Conservation (phyloP, 2,113 vertebrate species). For the Ceyx cyanopectus region DNA sequence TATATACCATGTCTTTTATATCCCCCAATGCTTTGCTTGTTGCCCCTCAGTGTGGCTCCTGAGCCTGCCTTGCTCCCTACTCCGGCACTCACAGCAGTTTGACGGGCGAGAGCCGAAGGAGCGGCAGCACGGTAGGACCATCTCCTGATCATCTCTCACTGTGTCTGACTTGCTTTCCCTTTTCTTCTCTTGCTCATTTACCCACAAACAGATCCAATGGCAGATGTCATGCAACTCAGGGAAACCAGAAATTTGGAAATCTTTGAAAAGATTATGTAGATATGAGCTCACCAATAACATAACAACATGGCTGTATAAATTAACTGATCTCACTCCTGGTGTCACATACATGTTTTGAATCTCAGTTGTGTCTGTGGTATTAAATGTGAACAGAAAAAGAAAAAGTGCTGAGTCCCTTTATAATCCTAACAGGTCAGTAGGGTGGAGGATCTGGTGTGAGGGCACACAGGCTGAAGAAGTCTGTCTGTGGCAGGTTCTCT, state of each 20-base stretch:
- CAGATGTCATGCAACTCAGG: slow-evolving; percentile 41
- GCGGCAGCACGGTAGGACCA: neutral
- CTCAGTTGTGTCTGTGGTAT: slow-evolving; percentile 27
- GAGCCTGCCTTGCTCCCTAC: neutral
- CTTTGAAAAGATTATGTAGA: neutral
- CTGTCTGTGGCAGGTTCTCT: neutral
- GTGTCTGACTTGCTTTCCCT: accelerated
- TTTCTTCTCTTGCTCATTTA: neutral
- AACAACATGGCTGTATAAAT: neutral
- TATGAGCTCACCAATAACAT: neutral
- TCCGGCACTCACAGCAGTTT: neutral
- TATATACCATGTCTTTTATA: neutral
- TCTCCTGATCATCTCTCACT: neutral
- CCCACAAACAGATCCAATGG: neutral
- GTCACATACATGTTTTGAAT: neutral
- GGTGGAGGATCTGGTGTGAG: accelerated
- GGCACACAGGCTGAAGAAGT: neutral
- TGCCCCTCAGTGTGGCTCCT: neutral
- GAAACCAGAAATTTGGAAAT: slow-evolving; percentile 28
- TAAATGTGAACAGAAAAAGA: slow-evolving; percentile 42
- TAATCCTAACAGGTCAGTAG: neutral
- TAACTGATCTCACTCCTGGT: neutral
- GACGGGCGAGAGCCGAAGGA: neutral
- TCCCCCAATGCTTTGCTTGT: neutral
- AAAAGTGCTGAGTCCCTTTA: slow-evolving; percentile 34